Conservation (phyloP, 2,888 invertebrate species). For the Tenodera sinensis region DNA sequence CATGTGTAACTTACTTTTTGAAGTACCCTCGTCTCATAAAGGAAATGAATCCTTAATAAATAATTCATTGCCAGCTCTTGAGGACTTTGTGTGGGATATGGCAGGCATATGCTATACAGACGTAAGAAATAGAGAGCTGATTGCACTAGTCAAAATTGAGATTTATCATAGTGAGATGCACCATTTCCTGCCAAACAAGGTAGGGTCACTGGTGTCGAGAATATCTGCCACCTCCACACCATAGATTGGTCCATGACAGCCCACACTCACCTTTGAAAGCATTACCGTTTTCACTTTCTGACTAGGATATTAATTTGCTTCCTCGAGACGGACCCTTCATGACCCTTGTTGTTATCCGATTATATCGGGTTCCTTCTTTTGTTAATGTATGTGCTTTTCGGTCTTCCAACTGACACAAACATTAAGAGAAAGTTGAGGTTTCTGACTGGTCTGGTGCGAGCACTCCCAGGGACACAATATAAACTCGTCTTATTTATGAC, state of each 20-base stretch:
- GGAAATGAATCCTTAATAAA: too few relatives aligned
- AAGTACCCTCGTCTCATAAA: too few relatives aligned
- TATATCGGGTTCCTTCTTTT: background rate
- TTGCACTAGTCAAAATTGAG: too few relatives aligned
- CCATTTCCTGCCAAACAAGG: background rate
- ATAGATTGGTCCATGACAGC: background rate
- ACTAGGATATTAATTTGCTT: background rate
- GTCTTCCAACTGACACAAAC: background rate
- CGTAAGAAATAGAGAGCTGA: too few relatives aligned
- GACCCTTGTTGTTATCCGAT: background rate
- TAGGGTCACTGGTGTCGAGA: background rate
- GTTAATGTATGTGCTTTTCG: background rate
- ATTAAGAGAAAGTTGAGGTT: background rate
- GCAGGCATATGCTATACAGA: too few relatives aligned
- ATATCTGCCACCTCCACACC: background rate
- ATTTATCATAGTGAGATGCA: background rate
- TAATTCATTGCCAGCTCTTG: too few relatives aligned
- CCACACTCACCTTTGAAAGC: background rate
- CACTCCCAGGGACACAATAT: background rate
- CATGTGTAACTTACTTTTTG: too few relatives aligned
- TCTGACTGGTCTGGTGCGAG: background rate
- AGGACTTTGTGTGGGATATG: too few relatives aligned
- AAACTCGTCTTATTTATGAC: background rate
- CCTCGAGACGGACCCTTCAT: background rate
- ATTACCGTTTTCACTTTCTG: background rate